phyloP scores from a whole-genome alignment of 1,140 invertebrate genomes.

The Chironomus striatipennis region DNA sequence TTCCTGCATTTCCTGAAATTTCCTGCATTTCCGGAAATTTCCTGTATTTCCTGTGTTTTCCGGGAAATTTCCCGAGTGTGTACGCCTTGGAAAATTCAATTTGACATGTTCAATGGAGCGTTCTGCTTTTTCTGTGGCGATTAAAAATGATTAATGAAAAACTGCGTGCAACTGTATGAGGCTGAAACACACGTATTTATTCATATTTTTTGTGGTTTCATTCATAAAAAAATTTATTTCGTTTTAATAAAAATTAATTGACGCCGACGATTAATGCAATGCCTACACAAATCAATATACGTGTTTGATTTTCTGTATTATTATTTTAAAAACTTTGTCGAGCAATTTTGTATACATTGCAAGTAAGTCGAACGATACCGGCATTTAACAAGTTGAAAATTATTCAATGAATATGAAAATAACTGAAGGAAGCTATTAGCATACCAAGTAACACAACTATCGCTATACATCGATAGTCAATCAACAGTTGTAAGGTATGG shows the following conservation, averaged over 20 bases:
- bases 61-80: no score
- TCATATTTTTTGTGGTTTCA: not conserved
- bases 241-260: not conserved
- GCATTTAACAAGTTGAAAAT: not conserved
- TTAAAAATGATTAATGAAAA: not conserved
- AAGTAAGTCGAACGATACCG: not conserved
- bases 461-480: not conserved
- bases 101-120: slow-evolving; percentile 5
- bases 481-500: not conserved
- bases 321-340: no score
- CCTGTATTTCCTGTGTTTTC: no score
- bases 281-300: not conserved
- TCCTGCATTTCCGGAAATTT: no score
- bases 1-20: no score
- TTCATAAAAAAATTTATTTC: not conserved
- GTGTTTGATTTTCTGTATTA: no score
- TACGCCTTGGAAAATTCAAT: no score
- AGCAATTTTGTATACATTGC: not conserved
- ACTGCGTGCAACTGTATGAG: no score
- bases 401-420: not conserved
- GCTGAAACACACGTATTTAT: no score
- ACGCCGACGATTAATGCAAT: not conserved
- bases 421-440: slow-evolving; percentile 20
- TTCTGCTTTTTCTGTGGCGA: not conserved
- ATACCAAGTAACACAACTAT: slow-evolving; percentile 16